phyloP scores from a whole-genome alignment of 2,113 vertebrate species.

The Gopherus evgoodei region DNA sequence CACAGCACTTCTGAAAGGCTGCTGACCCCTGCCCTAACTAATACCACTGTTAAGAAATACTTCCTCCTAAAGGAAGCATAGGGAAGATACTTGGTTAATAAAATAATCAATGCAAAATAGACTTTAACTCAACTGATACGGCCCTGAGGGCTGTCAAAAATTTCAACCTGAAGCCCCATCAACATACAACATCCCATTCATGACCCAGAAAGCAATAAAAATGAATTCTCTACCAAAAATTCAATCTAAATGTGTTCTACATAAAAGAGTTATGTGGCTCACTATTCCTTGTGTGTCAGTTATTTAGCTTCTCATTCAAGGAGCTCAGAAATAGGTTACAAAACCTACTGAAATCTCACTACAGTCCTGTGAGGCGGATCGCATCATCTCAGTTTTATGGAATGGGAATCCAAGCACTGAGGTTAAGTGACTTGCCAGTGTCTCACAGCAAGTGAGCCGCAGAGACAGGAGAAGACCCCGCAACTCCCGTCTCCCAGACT shows the following conservation, averaged over 20 bases:
- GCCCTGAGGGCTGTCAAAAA: background rate
- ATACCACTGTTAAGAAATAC: rapidly evolving
- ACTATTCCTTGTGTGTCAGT: background rate
- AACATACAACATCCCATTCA: background rate
- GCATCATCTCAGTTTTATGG: background rate
- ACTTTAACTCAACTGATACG: background rate
- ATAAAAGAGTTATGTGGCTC: background rate
- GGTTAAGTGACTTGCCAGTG: background rate
- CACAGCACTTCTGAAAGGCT: no score
- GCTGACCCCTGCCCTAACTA: background rate
- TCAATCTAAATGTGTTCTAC: background rate
- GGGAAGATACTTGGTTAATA: background rate
- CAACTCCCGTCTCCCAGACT: background rate
- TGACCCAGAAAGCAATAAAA: background rate
- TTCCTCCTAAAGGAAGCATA: background rate
- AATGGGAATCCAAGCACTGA: background rate
- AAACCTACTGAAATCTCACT: background rate
- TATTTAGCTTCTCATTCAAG: background rate
- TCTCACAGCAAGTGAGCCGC: background rate
- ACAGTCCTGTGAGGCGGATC: background rate
- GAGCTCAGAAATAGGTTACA: background rate
- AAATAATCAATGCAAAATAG: background rate
- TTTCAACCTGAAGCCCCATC: background rate
- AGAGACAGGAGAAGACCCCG: background rate
- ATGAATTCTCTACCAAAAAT: background rate